Percentiles rank a stretch among this genome's conserved stretches.
Conservation (phyloP, 2,888 invertebrate species). For the Drosophila incognita region DNA sequence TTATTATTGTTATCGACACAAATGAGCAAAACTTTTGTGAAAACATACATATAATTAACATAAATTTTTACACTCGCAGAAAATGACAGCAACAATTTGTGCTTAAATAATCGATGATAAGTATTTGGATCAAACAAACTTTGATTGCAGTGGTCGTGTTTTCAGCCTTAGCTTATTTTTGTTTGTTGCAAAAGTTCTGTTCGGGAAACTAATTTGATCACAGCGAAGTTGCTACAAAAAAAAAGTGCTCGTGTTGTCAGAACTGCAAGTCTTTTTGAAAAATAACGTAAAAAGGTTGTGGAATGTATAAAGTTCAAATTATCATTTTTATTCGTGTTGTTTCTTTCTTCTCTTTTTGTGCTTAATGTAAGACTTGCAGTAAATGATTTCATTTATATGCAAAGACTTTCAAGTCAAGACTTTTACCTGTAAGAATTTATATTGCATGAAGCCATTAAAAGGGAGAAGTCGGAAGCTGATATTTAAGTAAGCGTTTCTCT, state of each 20-base stretch:
- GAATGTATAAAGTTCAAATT: background rate
- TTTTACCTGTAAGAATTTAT: background rate
- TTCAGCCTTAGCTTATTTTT: background rate
- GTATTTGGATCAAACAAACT: background rate
- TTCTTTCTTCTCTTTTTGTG: background rate
- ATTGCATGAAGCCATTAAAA: background rate
- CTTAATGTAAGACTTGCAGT: background rate
- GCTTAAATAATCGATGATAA: background rate
- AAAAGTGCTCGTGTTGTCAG: background rate
- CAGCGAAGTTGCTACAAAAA: conserved; percentile 15
- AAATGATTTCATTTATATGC: background rate
- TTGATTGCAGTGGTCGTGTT: background rate
- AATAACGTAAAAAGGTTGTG: background rate
- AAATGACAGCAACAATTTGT: background rate
- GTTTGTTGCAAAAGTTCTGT: background rate
- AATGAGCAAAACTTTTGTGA: conserved; percentile 48
- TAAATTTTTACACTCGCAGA: background rate
- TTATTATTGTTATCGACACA: conserved; percentile 53
- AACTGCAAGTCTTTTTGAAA: background rate
- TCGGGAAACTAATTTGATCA: conserved; percentile 1
- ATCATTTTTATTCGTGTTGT: background rate
- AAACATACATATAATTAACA: conserved; percentile 34
- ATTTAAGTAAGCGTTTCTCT: background rate
- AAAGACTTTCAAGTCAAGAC: background rate
- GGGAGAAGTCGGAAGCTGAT: background rate